These are phyloP conservation scores for Lasioglossum morio DNA, from an alignment of 2,888 invertebrate species.

Conservation along the genomic window DNA sequence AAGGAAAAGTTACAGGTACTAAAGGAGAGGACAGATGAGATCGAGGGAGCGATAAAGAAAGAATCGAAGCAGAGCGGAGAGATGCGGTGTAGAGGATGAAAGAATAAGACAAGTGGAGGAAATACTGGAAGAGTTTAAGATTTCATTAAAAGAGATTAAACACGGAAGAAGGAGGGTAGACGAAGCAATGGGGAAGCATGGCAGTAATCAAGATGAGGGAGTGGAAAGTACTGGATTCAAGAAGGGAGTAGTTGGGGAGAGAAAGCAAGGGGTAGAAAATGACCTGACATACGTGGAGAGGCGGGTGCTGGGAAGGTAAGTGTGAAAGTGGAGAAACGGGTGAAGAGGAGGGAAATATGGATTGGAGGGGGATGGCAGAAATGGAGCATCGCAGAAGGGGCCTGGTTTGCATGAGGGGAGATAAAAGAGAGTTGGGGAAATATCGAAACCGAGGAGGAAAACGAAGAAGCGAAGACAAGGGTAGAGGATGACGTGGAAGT, in stretches of 20 bases:
- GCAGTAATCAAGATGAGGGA: neutral
- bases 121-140: neutral
- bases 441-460: neutral
- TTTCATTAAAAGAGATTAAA: slow-evolving; percentile 8
- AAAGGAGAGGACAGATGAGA: neutral
- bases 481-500: neutral
- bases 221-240: neutral
- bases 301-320: neutral
- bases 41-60: neutral
- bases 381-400: neutral
- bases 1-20: slow-evolving; percentile 3
- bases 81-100: neutral
- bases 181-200: neutral
- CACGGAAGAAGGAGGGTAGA: neutral
- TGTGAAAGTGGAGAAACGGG: neutral
- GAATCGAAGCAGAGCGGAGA: neutral
- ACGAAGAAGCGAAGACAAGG: neutral
- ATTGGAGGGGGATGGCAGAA: neutral
- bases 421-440: neutral
- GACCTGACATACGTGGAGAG: neutral
- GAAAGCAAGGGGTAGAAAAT: neutral
- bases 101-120: neutral
- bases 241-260: neutral
- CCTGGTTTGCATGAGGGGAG: neutral
- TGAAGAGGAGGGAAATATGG: neutral